These are phyloP conservation scores for Zoanthus solanderi DNA, from an alignment of 92 coral and sea anemone species.

Conservation along the genomic window DNA sequence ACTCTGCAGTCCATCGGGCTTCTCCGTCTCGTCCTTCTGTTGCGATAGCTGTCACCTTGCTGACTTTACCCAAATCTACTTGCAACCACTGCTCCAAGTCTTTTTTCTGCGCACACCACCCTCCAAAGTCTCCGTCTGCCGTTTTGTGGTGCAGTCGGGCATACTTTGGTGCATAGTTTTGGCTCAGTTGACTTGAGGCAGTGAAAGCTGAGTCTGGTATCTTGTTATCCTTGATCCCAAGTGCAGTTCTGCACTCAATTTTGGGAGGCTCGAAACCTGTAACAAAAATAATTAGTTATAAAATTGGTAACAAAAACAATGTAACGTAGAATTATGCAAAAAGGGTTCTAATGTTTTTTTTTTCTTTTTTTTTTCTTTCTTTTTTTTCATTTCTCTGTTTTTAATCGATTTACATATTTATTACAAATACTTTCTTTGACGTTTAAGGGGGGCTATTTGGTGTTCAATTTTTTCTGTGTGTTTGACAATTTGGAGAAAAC, in stretches of 20 bases:
- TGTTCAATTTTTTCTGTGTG: no score
- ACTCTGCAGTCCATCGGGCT: background rate
- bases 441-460: no score
- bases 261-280: conserved; percentile 34
- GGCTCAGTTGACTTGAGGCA: background rate
- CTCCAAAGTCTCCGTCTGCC: conserved; percentile 20
- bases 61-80: conserved; percentile 26
- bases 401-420: no score
- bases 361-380: no score
- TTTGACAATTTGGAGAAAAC: no score
- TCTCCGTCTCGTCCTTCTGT: conserved; percentile 31
- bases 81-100: conserved; percentile 37
- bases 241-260: conserved; percentile 20
- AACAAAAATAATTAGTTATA: background rate
- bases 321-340: no score
- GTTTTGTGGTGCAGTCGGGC: conserved; percentile 27
- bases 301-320: no score
- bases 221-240: background rate
- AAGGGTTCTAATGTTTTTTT: no score
- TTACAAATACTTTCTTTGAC: no score
- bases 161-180: background rate
- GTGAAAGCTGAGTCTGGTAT: background rate
- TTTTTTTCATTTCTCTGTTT: no score
- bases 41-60: conserved; percentile 28
- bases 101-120: conserved; percentile 28